Evolutionary conservation across 2,888 invertebrate species (phyloP), one percentile per base, ranked within the genome.

Genomic region (Esperia sulphurella): DNA sequence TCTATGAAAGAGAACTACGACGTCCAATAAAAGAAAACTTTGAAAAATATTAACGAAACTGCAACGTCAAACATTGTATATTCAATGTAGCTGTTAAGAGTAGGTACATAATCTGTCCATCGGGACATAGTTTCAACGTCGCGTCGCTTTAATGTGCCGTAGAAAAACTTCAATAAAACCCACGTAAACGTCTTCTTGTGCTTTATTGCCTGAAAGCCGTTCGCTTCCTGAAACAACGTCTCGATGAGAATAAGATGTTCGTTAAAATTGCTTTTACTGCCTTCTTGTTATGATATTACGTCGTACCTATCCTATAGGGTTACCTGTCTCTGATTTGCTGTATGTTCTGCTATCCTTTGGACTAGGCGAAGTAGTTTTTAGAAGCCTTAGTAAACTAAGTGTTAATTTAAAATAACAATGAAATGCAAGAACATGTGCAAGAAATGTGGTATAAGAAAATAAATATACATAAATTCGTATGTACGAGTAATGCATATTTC

Each of bases 151-250:
- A 77, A 76, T 79, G 76, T 58, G 68, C 71, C 71, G 69, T 71
- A 63, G 71, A 80, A 80, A 80, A 77, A 75, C 71, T 74, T 74
- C 77, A 79, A 79, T 81, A 78, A 82, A 80, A 77, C 58, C 68
- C 61, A 56, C 68, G 62, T 72, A 71, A 78, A 72, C 63, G 71
- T 70, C 70, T 72, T 69, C 63, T 58, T 63, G 71, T 74, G 78
- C 73, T 83, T 84, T 83, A 84, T 83, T 75, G 75, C 75, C 69
- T 61, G 81, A 79, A 81, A 81, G 76, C 68, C 74, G 72, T 80
- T 80, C 70, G 58, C 60, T 69, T 59, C 61, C 63, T 67, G 62
- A 63, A 71, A 71, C 65, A 71, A 65, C 68, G 64, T 65, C 61
- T 63, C 64, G 57, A 62, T 64, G 63, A 65, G 66, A 69, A 59